Evolutionary conservation across 23 tunicate genomes (phyloP).

Genomic region (Styela clava): DNA sequence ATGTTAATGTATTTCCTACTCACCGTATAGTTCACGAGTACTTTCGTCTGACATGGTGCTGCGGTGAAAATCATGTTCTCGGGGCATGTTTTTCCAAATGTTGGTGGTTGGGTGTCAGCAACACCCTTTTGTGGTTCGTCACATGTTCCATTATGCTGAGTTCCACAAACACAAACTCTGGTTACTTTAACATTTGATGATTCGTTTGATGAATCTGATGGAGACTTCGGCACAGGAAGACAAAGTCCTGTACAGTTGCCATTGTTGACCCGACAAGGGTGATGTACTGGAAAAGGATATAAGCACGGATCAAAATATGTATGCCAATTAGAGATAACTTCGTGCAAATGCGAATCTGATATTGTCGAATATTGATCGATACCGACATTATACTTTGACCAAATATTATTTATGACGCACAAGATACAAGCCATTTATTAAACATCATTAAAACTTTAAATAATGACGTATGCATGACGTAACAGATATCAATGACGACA

Average conservation of each 20-base stretch:
- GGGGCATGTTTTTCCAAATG: constrained; percentile 48
- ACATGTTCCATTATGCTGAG: constrained; percentile 37
- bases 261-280: constrained; percentile 44
- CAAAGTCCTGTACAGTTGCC: constrained; percentile 71
- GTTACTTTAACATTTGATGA: background rate
- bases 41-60: constrained; percentile 41
- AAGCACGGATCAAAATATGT: background rate
- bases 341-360: background rate
- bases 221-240: constrained; percentile 50
- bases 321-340: too few species aligned
- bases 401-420: too few species aligned
- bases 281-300: constrained; percentile 40
- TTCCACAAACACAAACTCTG: constrained; percentile 61
- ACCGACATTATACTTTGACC: too few species aligned
- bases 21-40: constrained; percentile 51
- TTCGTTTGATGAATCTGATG: background rate
- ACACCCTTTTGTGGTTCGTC: constrained; percentile 30
- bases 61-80: constrained; percentile 37
- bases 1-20: too few species aligned
- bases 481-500: too few species aligned
- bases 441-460: too few species aligned
- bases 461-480: too few species aligned
- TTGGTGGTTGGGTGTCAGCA: constrained; percentile 35
- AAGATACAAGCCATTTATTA: too few species aligned
- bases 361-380: background rate